These are phyloP conservation scores for Ctenosaura bakeri DNA, from an alignment of 2,797 vertebrate species.

Conservation along the genomic window DNA sequence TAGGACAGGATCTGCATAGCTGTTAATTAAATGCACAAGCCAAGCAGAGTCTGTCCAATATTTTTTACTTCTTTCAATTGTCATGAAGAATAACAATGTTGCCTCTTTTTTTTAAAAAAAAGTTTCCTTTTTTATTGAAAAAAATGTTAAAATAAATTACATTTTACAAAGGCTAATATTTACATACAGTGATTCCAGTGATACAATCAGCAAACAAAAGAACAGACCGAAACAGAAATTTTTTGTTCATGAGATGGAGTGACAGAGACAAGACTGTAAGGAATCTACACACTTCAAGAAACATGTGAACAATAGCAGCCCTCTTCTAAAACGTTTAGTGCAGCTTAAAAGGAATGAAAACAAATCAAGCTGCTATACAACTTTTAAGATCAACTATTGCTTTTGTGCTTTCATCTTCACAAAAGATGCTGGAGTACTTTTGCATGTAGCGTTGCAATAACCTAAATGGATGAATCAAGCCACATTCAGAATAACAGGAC, in stretches of 20 bases:
- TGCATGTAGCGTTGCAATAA: conserved; percentile 45
- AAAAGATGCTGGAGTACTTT: conserved; percentile 41
- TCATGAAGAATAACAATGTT: conserved; percentile 41
- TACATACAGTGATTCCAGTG: conserved; percentile 81
- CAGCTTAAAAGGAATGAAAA: conserved; percentile 63
- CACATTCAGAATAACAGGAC: conserved; percentile 38
- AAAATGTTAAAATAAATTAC: conserved; percentile 89
- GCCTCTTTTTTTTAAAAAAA: conserved; percentile 34
- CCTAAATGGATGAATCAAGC: conserved; percentile 56
- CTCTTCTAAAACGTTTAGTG: conserved; percentile 55
- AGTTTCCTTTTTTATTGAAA: conserved; percentile 81
- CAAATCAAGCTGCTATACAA: conserved; percentile 30
- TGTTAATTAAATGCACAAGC: neutral
- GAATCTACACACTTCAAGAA: conserved; percentile 65
- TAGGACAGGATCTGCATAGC: neutral
- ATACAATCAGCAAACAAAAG: conserved; percentile 68
- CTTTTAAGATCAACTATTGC: conserved; percentile 61
- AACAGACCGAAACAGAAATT: conserved; percentile 48
- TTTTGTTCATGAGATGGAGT: conserved; percentile 62
- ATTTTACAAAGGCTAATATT: conserved; percentile 78
- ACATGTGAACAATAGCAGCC: conserved; percentile 42
- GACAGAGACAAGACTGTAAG: conserved; percentile 39
- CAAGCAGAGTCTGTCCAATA: neutral
- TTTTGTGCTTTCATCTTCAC: conserved; percentile 60
- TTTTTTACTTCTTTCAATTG: neutral